Base-by-base conservation (phyloP, 1,140 invertebrate genomes). In the Portunus trituberculatus region DNA sequence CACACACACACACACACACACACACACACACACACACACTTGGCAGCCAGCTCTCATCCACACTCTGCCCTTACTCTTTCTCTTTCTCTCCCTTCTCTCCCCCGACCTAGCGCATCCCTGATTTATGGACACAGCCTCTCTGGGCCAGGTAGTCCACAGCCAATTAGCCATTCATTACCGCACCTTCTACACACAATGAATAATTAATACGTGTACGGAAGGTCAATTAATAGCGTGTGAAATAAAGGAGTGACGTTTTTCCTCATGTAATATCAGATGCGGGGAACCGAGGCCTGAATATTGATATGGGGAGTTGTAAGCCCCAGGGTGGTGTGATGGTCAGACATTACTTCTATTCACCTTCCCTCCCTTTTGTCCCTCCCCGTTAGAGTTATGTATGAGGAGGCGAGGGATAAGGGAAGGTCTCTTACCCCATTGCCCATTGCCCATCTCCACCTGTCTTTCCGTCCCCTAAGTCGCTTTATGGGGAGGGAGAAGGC, bases 1-100 rank as follows among this genome's bases (percentile, higher is more conserved):
- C 12, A 20, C 16, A 59, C 10, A 59, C 52, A 59, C 12, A 59
- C 52, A 59, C 16, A 59, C 52, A 59, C 52, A 59, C 39, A 59
- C 52, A 59, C 12, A 59, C 52, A 59, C 12, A 59, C 52, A 76
- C 67, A 76, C 67, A 76, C 67, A 76, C 67, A 76, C 67, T n/a
- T 20, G 20, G 1, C 3, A 59, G 20, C 52, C 12, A 12, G 20
- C 52, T 20, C 52, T 59, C 52, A 20, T 10, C 20, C 52, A 59
- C 52, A 2, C 0, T 39, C 39, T 39, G 6, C 39, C 39, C 86
- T 88, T 31, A 45, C 86, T 88, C 86, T 88, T 31, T 88, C 86
- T 88, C 86, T 48, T 45, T 90, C 88, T 90, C 88, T 48, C 45
- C n/a, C 88, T 90, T 45, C n/a, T 45, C 48, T 45, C n/a, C 88